phyloP scores from a whole-genome alignment of 2,888 invertebrate species.

The Rhamphomyia laevipes region DNA sequence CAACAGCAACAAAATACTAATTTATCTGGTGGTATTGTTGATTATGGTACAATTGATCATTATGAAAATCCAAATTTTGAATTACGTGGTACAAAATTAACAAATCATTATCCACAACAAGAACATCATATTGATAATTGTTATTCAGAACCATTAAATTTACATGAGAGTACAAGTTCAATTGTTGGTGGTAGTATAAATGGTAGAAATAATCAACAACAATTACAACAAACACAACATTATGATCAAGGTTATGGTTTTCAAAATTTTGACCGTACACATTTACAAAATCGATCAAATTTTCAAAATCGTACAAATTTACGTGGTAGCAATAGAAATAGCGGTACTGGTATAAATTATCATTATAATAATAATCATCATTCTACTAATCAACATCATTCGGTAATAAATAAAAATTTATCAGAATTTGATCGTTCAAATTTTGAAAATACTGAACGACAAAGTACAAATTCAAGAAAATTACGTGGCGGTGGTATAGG shows the following conservation, averaged over 20 bases:
- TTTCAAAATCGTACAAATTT: conserved; percentile 4
- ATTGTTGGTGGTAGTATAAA: conserved; percentile 25
- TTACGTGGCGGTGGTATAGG: neutral
- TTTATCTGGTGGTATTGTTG: conserved; percentile 14
- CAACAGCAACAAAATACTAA: conserved; percentile 23
- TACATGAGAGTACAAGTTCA: conserved; percentile 18
- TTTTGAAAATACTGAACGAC: conserved; percentile 30
- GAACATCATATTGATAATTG: conserved; percentile 29
- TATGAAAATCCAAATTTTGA: conserved; percentile 39
- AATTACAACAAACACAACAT: neutral
- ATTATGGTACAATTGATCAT: conserved; percentile 30
- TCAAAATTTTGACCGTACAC: conserved; percentile 50
- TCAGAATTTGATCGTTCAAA: conserved; percentile 22
- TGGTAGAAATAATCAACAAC: conserved; percentile 18
- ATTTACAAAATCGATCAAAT: conserved; percentile 25
- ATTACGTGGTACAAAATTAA: conserved; percentile 19
- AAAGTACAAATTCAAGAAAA: conserved; percentile 27
- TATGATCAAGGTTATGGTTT: conserved; percentile 33
- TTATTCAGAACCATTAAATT: conserved; percentile 33
- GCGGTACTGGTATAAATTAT: conserved; percentile 4
- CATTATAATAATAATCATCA: conserved; percentile 4
- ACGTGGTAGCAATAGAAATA: conserved; percentile 13
- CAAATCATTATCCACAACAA: conserved; percentile 11
- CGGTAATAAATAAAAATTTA: conserved; percentile 16
- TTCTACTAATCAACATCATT: conserved; percentile 13